Conservation (phyloP, 1,140 invertebrate species). For the Camponotus pennsylvanicus region DNA sequence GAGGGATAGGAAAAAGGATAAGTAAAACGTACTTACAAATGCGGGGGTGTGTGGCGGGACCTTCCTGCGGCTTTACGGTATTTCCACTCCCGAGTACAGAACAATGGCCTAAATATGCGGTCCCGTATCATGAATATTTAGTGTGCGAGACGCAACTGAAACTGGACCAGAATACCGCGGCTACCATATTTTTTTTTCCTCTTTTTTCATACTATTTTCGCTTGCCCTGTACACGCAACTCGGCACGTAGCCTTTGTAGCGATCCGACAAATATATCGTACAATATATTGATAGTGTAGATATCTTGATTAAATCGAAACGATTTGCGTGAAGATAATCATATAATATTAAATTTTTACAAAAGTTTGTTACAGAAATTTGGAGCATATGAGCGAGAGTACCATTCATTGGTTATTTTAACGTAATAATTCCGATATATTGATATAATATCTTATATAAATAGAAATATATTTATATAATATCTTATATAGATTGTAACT, state of each 20-base stretch:
- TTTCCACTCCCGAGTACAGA: constrained; percentile 67
- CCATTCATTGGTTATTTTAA: neutral
- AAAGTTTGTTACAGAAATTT: neutral
- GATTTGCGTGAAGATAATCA: constrained; percentile 9
- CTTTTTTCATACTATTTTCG: constrained; percentile 9
- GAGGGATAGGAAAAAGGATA: constrained; percentile 12
- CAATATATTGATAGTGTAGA: neutral
- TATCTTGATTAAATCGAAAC: constrained; percentile 22
- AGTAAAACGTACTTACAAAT: constrained; percentile 46
- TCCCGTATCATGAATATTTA: constrained; percentile 79
- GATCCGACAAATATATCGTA: constrained; percentile 1
- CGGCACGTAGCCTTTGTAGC: neutral
- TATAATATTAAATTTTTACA: neutral
- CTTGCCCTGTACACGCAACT: constrained; percentile 1
- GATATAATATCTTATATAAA: neutral
- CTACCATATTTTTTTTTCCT: neutral
- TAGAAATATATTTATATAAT: neutral
- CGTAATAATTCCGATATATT: neutral
- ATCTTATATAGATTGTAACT: neutral
- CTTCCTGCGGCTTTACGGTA: constrained; percentile 64
- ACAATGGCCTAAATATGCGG: constrained; percentile 77
- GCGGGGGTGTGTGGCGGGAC: constrained; percentile 49
- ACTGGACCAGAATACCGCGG: constrained; percentile 45
- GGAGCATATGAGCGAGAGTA: neutral
- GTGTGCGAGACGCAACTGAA: constrained; percentile 62